phyloP scores from a whole-genome alignment of 2,888 invertebrate genomes.

The Pimpla rufipes region DNA sequence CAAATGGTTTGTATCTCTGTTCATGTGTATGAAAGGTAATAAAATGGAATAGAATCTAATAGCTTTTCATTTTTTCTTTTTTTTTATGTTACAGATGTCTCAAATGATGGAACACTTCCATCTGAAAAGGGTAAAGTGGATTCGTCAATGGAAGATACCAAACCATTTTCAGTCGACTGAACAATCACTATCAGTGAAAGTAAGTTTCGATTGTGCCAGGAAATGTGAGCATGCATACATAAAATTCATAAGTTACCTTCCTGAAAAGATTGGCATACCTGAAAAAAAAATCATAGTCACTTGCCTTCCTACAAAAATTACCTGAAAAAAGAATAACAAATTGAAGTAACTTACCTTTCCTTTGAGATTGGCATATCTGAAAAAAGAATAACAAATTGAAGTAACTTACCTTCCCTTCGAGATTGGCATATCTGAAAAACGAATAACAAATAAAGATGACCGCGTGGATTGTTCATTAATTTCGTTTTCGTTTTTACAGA shows the following conservation, averaged over 20 bases:
- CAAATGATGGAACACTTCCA: neutral
- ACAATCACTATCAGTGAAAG: constrained; percentile 3
- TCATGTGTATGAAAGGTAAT: neutral
- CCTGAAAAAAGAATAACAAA: constrained; percentile 2
- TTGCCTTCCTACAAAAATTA: neutral
- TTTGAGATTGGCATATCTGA: neutral
- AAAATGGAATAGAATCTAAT: neutral
- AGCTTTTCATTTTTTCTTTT: neutral
- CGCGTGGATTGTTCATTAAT: neutral
- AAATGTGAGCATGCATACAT: neutral
- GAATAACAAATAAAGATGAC: neutral
- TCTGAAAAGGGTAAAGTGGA: constrained; percentile 2
- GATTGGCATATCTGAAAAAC: neutral
- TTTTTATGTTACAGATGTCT: constrained; percentile 8
- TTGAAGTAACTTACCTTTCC: neutral
- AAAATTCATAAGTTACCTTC: neutral
- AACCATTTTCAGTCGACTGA: neutral
- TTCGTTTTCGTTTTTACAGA: constrained; percentile 5
- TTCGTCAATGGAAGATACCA: neutral
- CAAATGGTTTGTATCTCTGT: no score
- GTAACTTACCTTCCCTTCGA: neutral
- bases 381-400: constrained; percentile 4
- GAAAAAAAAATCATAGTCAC: neutral
- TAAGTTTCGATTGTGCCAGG: neutral
- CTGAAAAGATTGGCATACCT: neutral